Conservation (phyloP, 2,888 invertebrate species). For the Saturnia japonica region DNA sequence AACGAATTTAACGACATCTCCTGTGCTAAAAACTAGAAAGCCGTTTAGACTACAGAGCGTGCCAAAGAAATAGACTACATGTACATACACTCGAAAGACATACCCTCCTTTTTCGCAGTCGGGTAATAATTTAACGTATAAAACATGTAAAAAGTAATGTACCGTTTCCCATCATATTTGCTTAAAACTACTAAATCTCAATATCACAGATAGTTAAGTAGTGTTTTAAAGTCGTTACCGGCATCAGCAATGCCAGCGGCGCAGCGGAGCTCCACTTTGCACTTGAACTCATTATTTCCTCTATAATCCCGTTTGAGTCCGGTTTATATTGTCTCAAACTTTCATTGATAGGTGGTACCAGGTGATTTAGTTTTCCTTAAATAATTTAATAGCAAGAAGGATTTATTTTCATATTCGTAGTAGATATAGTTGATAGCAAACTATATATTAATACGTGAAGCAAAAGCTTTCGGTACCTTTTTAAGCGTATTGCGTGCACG, state of each 20-base stretch:
- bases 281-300: conserved; percentile 42
- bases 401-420: neutral
- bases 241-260: conserved; percentile 11
- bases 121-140: neutral
- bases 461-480: too few relatives aligned
- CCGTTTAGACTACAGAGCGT: too few relatives aligned
- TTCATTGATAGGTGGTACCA: neutral
- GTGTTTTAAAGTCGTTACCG: conserved; percentile 14
- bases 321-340: conserved; percentile 48
- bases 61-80: too few relatives aligned
- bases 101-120: too few relatives aligned
- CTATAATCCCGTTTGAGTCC: conserved; percentile 32
- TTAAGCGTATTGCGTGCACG: too few relatives aligned
- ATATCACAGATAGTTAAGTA: conserved; percentile 9
- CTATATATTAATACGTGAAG: too few relatives aligned
- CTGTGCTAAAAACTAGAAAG: too few relatives aligned
- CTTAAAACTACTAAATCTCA: neutral
- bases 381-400: neutral
- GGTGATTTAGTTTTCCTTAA: neutral
- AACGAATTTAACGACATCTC: too few relatives aligned
- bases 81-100: too few relatives aligned
- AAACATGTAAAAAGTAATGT: neutral
- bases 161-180: neutral
- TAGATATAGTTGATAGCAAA: too few relatives aligned
- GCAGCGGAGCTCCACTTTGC: conserved; percentile 17